Evolutionary conservation across 2,888 invertebrate genomes (phyloP).

Genomic region (Leucophenga montana): DNA sequence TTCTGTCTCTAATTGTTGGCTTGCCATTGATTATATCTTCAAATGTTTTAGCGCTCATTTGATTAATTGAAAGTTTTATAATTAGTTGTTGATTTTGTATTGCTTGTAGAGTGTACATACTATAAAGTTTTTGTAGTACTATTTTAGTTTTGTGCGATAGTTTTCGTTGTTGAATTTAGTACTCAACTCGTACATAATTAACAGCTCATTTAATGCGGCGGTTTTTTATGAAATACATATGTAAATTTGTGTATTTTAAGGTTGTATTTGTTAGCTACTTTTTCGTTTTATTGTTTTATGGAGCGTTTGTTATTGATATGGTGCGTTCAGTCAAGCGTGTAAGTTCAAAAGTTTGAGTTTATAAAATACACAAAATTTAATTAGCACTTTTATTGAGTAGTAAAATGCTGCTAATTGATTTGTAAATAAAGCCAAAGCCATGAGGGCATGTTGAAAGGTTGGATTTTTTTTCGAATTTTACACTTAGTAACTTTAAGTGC

Average conservation of each 20-base stretch:
- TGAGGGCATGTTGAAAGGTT: too few species aligned
- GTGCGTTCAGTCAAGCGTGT: too few species aligned
- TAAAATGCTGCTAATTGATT: too few species aligned
- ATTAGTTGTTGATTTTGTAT: constrained; percentile 17
- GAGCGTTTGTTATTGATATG: too few species aligned
- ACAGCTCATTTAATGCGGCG: constrained; percentile 20
- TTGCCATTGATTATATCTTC: constrained; percentile 21
- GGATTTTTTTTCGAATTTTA: too few species aligned
- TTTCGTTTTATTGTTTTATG: too few species aligned
- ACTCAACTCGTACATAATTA: background rate
- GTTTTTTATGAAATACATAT: constrained; percentile 1
- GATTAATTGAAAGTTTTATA: constrained; percentile 31
- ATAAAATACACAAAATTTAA: too few species aligned
- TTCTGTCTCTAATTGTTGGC: constrained; percentile 8
- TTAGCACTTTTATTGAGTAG: too few species aligned
- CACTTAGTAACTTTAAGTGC: too few species aligned
- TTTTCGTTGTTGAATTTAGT: background rate
- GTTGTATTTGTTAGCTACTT: too few species aligned
- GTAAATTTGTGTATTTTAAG: background rate
- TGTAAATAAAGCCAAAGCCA: too few species aligned
- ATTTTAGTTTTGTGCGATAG: background rate
- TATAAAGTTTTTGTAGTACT: background rate
- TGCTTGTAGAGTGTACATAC: background rate
- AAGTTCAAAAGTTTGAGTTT: too few species aligned
- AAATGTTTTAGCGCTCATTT: constrained; percentile 17